A percentile compares a stretch with the other conserved stretches of the same genome.
Conservation (phyloP, 2,113 vertebrate species). For the Tor tambroides region DNA sequence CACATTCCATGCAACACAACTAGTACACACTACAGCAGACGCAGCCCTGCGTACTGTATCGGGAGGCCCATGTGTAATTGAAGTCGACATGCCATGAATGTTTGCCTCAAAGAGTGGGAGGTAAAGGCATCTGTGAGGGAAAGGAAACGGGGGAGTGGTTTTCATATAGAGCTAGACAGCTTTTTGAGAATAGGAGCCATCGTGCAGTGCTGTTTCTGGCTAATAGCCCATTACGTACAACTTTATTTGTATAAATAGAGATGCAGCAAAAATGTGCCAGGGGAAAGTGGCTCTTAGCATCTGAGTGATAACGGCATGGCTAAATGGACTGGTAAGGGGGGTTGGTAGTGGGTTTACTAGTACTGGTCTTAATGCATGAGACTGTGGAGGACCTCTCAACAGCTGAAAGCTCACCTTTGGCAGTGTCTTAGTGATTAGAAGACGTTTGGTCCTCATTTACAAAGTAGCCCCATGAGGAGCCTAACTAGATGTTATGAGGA, state of each 20-base stretch:
- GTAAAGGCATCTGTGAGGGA: slow-evolving; percentile 11
- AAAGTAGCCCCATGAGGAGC: not conserved
- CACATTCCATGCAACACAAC: slow-evolving; percentile 66
- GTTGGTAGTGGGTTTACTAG: not conserved
- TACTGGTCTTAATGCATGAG: not conserved
- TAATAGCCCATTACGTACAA: slow-evolving; percentile 33
- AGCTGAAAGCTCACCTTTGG: not conserved
- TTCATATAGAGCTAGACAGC: not conserved
- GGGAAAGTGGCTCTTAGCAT: not conserved
- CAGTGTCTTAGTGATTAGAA: not conserved
- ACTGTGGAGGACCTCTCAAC: not conserved
- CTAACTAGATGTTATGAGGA: not conserved
- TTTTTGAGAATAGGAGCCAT: slow-evolving; percentile 15
- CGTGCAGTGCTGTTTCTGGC: slow-evolving; percentile 34
- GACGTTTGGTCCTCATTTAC: not conserved
- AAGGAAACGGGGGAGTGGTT: slow-evolving; percentile 2
- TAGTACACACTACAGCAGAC: slow-evolving; percentile 46
- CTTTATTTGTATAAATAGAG: slow-evolving; percentile 45
- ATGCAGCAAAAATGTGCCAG: not conserved
- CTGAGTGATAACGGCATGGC: not conserved
- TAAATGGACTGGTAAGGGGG: not conserved
- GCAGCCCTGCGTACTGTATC: slow-evolving; percentile 47
- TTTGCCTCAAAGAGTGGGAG: slow-evolving; percentile 34
- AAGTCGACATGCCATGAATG: slow-evolving; percentile 45
- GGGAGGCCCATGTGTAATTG: slow-evolving; percentile 33